These are phyloP conservation scores for Mimumesa dahlbomi DNA, from an alignment of 2,888 invertebrate species.

Conservation along the genomic window DNA sequence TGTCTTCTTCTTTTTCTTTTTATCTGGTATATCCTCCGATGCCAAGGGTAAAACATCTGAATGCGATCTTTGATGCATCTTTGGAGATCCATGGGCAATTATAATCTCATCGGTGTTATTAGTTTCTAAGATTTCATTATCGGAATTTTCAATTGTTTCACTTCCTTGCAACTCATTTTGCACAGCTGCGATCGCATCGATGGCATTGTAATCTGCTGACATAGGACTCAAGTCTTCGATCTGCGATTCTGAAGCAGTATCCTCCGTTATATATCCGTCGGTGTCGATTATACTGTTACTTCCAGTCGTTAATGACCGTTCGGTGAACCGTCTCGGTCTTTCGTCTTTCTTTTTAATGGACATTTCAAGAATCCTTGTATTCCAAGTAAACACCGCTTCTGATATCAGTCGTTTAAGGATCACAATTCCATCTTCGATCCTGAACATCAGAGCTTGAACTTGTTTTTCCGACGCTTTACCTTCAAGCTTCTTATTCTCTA, in stretches of 20 bases:
- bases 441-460: conserved; percentile 73
- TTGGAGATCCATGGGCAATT: conserved; percentile 71
- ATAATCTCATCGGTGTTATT: conserved; percentile 73
- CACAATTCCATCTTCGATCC: conserved; percentile 83
- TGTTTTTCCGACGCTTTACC: conserved; percentile 70
- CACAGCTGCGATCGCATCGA: conserved; percentile 71
- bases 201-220: conserved; percentile 77
- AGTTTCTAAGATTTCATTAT: conserved; percentile 67
- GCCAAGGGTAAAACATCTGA: conserved; percentile 76
- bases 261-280: conserved; percentile 77
- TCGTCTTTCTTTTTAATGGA: conserved; percentile 77
- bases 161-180: conserved; percentile 62
- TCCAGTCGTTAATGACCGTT: conserved; percentile 63
- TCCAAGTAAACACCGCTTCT: conserved; percentile 88
- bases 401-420: conserved; percentile 86
- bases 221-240: conserved; percentile 77
- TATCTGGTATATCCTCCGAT: conserved; percentile 72
- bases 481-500: conserved; percentile 81
- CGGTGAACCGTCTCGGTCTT: conserved; percentile 72
- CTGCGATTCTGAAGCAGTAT: conserved; percentile 76
- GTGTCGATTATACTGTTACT: conserved; percentile 66
- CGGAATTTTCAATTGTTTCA: conserved; percentile 71
- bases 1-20: conserved; percentile 84
- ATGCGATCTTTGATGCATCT: conserved; percentile 79
- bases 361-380: conserved; percentile 81